Conservation (phyloP, 2,113 vertebrate genomes). For the Cephalopholis sonnerati region DNA sequence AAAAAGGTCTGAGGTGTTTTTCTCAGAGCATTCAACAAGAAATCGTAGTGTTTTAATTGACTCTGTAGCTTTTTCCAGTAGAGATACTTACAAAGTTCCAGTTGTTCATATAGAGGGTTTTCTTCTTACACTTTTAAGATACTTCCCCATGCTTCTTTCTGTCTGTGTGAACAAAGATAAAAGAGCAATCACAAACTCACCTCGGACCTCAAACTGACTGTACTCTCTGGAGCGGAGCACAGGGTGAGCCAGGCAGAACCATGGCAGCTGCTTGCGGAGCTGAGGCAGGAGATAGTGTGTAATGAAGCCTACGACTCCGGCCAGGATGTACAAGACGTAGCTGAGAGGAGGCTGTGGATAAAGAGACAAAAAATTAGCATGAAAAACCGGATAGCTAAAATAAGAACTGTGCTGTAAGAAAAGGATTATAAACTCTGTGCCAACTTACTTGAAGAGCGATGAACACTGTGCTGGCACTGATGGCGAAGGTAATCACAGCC, state of each 20-base stretch:
- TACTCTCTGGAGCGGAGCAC: conserved; percentile 92
- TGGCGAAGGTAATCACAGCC: conserved; percentile 92
- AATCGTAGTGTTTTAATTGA: conserved; percentile 20
- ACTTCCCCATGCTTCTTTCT: neutral
- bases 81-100: neutral
- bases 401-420: conserved; percentile 8
- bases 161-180: neutral
- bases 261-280: conserved; percentile 93
- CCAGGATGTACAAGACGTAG: conserved; percentile 90
- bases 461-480: conserved; percentile 95
- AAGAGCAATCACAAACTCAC: conserved; percentile 78
- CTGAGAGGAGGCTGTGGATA: conserved; percentile 89
- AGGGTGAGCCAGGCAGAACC: conserved; percentile 93
- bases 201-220: conserved; percentile 94
- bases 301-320: conserved; percentile 90
- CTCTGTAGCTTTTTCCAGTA: conserved; percentile 16
- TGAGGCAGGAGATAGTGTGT: conserved; percentile 94
- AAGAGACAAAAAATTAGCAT: conserved; percentile 8
- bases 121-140: neutral
- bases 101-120: neutral
- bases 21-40: conserved; percentile 24
- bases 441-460: conserved; percentile 90
- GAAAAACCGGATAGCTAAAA: neutral
- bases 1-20: conserved; percentile 24
- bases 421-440: neutral